Evolutionary conservation across 2,888 invertebrate species (phyloP).

Genomic region (Nomada ruficornis): DNA sequence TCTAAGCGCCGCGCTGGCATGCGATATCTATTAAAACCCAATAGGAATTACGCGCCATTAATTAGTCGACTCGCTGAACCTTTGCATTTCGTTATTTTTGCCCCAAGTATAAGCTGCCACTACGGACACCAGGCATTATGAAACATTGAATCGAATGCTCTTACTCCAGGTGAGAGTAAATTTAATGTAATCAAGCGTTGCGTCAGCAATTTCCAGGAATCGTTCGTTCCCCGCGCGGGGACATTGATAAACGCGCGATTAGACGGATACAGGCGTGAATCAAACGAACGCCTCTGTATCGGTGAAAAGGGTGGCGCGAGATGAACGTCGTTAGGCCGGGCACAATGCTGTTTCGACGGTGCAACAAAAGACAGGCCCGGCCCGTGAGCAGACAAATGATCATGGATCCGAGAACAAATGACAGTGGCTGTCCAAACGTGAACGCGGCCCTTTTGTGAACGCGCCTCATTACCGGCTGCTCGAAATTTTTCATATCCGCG

Average conservation of each 20-base stretch:
- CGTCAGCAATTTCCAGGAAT: too few species aligned
- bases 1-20: constrained; percentile 31
- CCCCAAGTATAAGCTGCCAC: background rate
- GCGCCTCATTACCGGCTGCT: constrained; percentile 80
- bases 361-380: constrained; percentile 75
- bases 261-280: constrained; percentile 49
- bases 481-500: constrained; percentile 81
- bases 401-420: constrained; percentile 82
- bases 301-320: constrained; percentile 55
- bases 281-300: constrained; percentile 44
- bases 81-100: constrained; percentile 34
- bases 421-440: constrained; percentile 77
- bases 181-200: too few species aligned
- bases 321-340: constrained; percentile 78
- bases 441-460: constrained; percentile 79
- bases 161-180: background rate
- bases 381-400: constrained; percentile 81
- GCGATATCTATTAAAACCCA: constrained; percentile 58
- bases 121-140: constrained; percentile 6
- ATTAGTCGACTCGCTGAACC: constrained; percentile 54
- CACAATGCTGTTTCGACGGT: constrained; percentile 82
- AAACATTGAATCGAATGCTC: background rate
- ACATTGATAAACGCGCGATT: constrained; percentile 58
- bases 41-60: constrained; percentile 54
- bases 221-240: background rate